Evolutionary conservation across 2,113 vertebrate species (phyloP), one percentile per base, ranked within the genome.

Genomic region (Dendrocopos noguchii): DNA sequence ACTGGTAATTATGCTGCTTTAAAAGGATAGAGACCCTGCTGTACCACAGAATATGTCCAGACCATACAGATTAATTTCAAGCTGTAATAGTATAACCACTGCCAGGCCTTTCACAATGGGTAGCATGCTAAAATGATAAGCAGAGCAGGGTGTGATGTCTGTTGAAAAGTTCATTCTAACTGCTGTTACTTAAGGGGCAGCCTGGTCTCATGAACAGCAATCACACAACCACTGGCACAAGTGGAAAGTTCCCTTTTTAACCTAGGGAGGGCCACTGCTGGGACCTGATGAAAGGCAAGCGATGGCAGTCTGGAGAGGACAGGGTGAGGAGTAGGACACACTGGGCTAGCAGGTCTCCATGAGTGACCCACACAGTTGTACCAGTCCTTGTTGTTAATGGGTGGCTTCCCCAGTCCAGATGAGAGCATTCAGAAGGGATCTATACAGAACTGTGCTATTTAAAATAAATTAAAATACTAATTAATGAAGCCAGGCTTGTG

Each of bases 331-430:
- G 18, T 65, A 66, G 52, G 47, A 42, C 39, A 55, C 21, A 6
- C 1, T 2, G 36, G 42, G 4, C 29, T 65, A 46, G n/a, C n/a
- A 84, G 50, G 55, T 66, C 27, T 9, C 10, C 22, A 19, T 0
- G 4, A 55, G 29, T 2, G 7, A 80, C 25, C 9, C 46, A 60
- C 27, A 31, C 0, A 0, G 25, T 33, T 4, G 1, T 10, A 44
- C 8, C 14, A 46, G 42, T 36, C 28, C 16, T 31, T 34, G 29
- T 7, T 59, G 57, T 57, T 78, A 84, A 57, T 15, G 19, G 15
- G 36, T 66, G 50, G 29, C 31, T 0, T 0, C 15, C 21, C 16
- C 64, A 29, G 24, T 60, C 25, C 15, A 36, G 34, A n/a, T 34
- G 14, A 36, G 25, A 25, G 12, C 1, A 3, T 67, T 85, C 21